Evolutionary conservation across 2,113 vertebrate genomes (phyloP).

Genomic region (Poeciliopsis turrubarensis): DNA sequence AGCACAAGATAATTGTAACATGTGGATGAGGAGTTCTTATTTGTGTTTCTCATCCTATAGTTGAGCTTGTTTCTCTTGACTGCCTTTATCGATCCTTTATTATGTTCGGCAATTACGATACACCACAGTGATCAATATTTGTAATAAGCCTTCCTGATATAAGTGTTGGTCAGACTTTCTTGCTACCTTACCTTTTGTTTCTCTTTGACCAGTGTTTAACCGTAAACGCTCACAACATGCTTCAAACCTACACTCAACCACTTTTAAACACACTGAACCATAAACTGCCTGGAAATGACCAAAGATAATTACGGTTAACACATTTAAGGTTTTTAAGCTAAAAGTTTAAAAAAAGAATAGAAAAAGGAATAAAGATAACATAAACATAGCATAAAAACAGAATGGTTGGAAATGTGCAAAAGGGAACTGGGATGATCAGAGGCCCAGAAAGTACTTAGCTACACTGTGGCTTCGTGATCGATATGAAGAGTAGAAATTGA

Average conservation of each 20-base stretch:
- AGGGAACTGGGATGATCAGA: too few relatives aligned
- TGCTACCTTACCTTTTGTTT: slow-evolving; percentile 7
- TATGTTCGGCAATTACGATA: slow-evolving; percentile 65
- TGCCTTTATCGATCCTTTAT: slow-evolving; percentile 73
- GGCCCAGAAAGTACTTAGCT: too few relatives aligned
- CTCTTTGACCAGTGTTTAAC: background rate
- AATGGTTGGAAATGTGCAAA: too few relatives aligned
- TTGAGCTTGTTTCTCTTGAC: slow-evolving; percentile 58
- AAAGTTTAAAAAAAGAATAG: too few relatives aligned
- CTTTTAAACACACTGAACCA: background rate
- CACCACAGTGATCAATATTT: slow-evolving; percentile 60
- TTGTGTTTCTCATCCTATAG: background rate
- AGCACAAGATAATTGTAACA: background rate
- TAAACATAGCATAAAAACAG: too few relatives aligned
- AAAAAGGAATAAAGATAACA: too few relatives aligned
- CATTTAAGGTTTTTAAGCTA: too few relatives aligned
- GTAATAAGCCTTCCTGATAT: slow-evolving; percentile 37
- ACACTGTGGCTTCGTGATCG: too few relatives aligned
- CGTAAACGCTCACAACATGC: background rate
- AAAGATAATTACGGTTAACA: too few relatives aligned
- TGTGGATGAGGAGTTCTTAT: background rate
- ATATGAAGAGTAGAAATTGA: too few relatives aligned
- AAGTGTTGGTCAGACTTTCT: slow-evolving; percentile 14
- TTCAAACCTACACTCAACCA: background rate
- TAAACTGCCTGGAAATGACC: background rate